Evolutionary conservation across 2,113 vertebrate genomes (phyloP).

Genomic region (Podarcis raffonei): DNA sequence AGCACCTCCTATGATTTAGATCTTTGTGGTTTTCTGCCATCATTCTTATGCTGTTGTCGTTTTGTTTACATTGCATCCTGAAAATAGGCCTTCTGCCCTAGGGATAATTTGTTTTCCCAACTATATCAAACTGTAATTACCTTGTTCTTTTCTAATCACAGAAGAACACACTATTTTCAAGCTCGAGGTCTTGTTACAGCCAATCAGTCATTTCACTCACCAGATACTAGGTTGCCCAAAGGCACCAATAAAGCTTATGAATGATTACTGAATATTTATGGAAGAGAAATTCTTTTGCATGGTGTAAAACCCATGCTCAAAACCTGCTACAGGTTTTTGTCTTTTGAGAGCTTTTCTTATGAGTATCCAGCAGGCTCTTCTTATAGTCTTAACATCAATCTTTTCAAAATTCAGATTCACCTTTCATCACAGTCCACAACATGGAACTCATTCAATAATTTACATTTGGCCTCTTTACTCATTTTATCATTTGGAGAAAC

Average conservation of each 20-base stretch:
- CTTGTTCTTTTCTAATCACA: constrained; percentile 18
- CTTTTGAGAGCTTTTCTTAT: background rate
- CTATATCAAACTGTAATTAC: constrained; percentile 58
- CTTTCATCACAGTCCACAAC: background rate
- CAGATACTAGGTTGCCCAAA: constrained; percentile 6
- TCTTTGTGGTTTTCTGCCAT: background rate
- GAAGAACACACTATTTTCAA: constrained; percentile 35
- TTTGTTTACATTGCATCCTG: constrained; percentile 25
- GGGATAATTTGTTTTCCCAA: constrained; percentile 56
- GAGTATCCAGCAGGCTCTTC: background rate
- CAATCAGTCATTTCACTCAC: constrained; percentile 42
- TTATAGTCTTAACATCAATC: background rate
- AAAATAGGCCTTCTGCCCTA: constrained; percentile 25
- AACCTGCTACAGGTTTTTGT: background rate
- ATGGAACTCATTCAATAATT: background rate
- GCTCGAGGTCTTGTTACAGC: constrained; percentile 22
- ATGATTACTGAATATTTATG: constrained; percentile 5
- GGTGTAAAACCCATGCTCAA: background rate
- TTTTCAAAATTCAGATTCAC: background rate
- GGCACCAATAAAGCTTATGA: background rate
- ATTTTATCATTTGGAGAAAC: background rate
- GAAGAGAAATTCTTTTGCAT: background rate
- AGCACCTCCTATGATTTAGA: background rate
- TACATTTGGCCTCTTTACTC: background rate
- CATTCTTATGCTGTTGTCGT: background rate